A percentile compares a stretch with the other conserved stretches of the same genome.
Evolutionary conservation across 1,140 invertebrate species (phyloP).

Genomic region (Bombus sylvicola): DNA sequence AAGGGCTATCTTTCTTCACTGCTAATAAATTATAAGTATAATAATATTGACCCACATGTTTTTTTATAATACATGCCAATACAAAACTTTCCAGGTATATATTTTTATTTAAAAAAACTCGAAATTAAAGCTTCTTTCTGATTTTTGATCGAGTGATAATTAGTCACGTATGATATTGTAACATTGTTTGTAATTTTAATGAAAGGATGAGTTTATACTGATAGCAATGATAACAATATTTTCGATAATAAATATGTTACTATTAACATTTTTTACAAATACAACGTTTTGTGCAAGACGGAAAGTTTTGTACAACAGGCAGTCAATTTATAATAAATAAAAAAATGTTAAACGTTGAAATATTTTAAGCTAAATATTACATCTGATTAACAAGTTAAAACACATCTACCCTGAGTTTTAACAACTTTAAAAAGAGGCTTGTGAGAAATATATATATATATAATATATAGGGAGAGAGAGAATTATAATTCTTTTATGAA

Average conservation of each 20-base stretch:
- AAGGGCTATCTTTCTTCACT: conserved; percentile 16
- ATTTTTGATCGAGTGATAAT: background rate
- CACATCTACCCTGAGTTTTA: conserved; percentile 52
- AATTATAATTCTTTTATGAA: conserved; percentile 29
- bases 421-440: conserved; percentile 40
- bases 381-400: conserved; percentile 47
- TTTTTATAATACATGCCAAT: conserved; percentile 25
- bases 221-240: conserved; percentile 6
- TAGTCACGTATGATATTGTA: background rate
- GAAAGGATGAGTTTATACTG: background rate
- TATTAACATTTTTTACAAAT: background rate
- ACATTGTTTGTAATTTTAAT: conserved; percentile 10
- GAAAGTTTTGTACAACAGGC: conserved; percentile 42
- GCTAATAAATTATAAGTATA: conserved; percentile 44
- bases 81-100: conserved; percentile 44
- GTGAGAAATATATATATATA: background rate
- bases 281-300: background rate
- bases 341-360: conserved; percentile 34
- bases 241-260: conserved; percentile 19
- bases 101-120: background rate
- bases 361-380: conserved; percentile 39
- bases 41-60: conserved; percentile 28
- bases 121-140: background rate
- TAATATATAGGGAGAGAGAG: background rate
- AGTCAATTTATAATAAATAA: conserved; percentile 55